Base-by-base conservation (phyloP, 2,797 vertebrate species). In the Simalia tracyae region DNA sequence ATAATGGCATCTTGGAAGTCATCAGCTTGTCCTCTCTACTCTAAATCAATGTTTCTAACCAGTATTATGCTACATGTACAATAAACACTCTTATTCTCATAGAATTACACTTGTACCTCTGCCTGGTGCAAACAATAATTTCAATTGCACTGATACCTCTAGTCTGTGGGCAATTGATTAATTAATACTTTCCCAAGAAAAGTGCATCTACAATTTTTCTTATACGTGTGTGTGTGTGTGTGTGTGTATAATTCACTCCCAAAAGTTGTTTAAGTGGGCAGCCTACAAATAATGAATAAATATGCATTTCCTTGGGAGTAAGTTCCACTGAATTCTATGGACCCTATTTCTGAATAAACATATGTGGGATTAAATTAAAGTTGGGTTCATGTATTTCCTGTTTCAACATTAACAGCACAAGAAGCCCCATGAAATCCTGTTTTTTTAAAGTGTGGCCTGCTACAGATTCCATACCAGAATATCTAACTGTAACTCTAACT, bases 321-420 rank as follows among this genome's bases (percentile, higher is more conserved):
- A 64, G 9, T 31, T 50, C 50, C 22, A 66, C 22, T 86, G 50
- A 91, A 91, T 31, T 91, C 36, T 61, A 50, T 60, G 26, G 24
- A 60, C 4, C 36, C 12, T 61, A 61, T 60, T 61, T 84, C 4
- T 86, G 4, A 86, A 31, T 56, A 54, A n/a, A n/a, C 46, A 66
- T 66, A 50, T 26, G 10, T 24, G 64, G 63, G 22, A 57, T 68
- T 19, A 15, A 84, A 28, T 11, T n/a, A 10, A 92, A 72, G 26
- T 8, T 89, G 90, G 91, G 92, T 85, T 91, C 88, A 93, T 12
- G 4, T 72, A 91, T 0, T 94, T 90, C 87, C 61, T 86, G 36
- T 86, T 88, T 95, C 61, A 72, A 56, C 17, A 94, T 85, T 95
- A 95, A 63, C 6, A 93, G 84, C 90, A 81, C 1, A 36, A 61